Evolutionary conservation across 2,888 invertebrate species (phyloP).

Genomic region (Parnassius apollo): DNA sequence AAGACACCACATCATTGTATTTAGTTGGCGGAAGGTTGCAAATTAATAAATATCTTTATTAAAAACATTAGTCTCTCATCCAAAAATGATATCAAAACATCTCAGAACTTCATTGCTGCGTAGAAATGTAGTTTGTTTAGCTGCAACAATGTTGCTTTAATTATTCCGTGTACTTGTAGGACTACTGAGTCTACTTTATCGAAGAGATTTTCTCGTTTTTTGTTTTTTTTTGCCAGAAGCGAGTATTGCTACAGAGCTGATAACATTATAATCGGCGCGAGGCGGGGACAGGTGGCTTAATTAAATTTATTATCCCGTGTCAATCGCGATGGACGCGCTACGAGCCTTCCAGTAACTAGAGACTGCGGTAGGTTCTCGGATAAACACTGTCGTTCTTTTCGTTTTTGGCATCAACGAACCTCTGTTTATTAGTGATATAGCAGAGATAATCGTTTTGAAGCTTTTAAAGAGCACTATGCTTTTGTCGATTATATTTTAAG

Average conservation of each 20-base stretch:
- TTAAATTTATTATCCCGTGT: constrained; percentile 63
- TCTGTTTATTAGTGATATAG: constrained; percentile 15
- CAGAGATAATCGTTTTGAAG: no score
- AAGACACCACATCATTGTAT: no score
- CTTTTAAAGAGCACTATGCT: no score
- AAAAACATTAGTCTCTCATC: no score
- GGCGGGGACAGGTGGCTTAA: constrained; percentile 54
- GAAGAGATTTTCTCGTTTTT: constrained; percentile 40
- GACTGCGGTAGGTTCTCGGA: constrained; percentile 7
- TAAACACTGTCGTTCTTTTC: constrained; percentile 3
- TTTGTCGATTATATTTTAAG: no score
- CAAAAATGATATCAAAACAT: no score
- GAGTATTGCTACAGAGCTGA: constrained; percentile 46
- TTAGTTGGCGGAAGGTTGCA: no score
- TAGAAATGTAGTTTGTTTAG: background rate
- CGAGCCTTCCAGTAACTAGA: background rate
- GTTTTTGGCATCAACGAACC: constrained; percentile 1
- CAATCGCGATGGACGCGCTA: constrained; percentile 38
- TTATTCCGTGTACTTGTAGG: constrained; percentile 26
- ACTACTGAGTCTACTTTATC: constrained; percentile 29
- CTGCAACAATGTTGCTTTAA: constrained; percentile 25
- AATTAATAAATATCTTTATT: no score
- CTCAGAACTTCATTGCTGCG: constrained; percentile 3
- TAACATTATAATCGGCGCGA: constrained; percentile 52
- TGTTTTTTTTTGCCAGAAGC: constrained; percentile 38